A percentile compares a stretch with the other conserved stretches of the same genome.
These are phyloP conservation scores for Norana najaformis DNA, from an alignment of 2,888 invertebrate species.

Conservation along the genomic window DNA sequence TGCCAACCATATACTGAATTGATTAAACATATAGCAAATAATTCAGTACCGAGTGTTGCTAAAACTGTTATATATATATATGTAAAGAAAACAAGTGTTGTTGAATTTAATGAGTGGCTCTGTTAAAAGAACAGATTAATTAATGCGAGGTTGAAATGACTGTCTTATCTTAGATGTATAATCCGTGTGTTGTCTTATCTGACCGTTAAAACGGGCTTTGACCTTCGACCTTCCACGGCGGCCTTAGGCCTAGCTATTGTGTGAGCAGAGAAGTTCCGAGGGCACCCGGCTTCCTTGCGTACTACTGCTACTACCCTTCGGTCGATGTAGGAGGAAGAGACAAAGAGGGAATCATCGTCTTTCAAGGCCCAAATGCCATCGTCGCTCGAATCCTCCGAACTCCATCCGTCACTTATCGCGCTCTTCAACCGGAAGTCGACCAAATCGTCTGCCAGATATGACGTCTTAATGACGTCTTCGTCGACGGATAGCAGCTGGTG, in stretches of 20 bases:
- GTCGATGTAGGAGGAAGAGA: not conserved
- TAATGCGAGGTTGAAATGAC: not conserved
- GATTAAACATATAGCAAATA: not conserved
- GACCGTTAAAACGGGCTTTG: not conserved
- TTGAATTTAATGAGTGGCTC: not conserved
- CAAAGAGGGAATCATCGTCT: not conserved
- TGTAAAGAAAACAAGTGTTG: not conserved
- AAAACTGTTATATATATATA: too few relatives aligned
- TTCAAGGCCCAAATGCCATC: not conserved
- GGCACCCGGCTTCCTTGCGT: not conserved
- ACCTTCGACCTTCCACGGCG: not conserved
- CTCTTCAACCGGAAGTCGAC: not conserved
- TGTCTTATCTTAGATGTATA: not conserved
- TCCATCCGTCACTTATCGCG: not conserved
- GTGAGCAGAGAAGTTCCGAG: not conserved
- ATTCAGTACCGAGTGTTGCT: too few relatives aligned
- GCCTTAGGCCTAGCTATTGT: not conserved
- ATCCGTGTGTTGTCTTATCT: constrained; percentile 1
- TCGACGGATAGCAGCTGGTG: not conserved
- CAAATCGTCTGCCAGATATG: not conserved
- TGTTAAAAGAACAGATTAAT: not conserved
- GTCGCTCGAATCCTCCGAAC: not conserved
- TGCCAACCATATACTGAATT: too few relatives aligned
- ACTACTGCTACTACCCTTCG: not conserved
- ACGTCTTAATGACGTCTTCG: not conserved